These are phyloP conservation scores for Clarias pachynema DNA, from an alignment of 2,797 vertebrate genomes.

Conservation along the genomic window DNA sequence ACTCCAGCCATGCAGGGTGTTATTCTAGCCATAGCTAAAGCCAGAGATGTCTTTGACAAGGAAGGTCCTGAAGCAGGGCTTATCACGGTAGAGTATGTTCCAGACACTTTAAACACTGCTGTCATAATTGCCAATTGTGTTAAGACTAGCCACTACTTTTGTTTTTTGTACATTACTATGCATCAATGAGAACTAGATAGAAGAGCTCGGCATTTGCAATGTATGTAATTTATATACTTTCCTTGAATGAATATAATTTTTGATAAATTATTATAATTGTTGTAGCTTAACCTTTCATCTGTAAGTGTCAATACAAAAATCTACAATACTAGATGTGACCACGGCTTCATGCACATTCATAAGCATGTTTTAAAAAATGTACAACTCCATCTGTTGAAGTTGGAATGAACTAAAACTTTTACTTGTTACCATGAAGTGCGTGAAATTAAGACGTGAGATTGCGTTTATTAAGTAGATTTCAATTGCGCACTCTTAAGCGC, in stretches of 20 bases:
- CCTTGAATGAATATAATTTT: neutral
- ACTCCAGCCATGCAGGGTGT: conserved; percentile 98
- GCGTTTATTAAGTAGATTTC: too few relatives aligned
- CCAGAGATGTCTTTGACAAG: conserved; percentile 89
- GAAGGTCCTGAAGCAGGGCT: conserved; percentile 97
- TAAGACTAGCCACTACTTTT: neutral
- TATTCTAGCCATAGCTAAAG: conserved; percentile 95
- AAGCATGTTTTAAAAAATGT: too few relatives aligned
- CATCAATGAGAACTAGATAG: neutral
- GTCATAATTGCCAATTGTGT: neutral
- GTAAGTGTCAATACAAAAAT: neutral
- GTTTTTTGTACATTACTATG: neutral
- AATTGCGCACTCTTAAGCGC: too few relatives aligned
- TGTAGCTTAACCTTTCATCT: neutral
- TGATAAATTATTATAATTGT: neutral
- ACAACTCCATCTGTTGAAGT: too few relatives aligned
- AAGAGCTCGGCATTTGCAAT: neutral
- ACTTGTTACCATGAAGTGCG: too few relatives aligned
- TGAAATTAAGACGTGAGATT: too few relatives aligned
- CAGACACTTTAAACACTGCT: neutral
- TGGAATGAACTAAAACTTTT: too few relatives aligned
- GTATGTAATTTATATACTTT: neutral
- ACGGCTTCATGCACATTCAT: too few relatives aligned
- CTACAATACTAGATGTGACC: neutral
- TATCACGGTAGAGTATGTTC: conserved; percentile 81